These are phyloP conservation scores for Synanceia verrucosa DNA, from an alignment of 2,797 vertebrate species.

Conservation along the genomic window DNA sequence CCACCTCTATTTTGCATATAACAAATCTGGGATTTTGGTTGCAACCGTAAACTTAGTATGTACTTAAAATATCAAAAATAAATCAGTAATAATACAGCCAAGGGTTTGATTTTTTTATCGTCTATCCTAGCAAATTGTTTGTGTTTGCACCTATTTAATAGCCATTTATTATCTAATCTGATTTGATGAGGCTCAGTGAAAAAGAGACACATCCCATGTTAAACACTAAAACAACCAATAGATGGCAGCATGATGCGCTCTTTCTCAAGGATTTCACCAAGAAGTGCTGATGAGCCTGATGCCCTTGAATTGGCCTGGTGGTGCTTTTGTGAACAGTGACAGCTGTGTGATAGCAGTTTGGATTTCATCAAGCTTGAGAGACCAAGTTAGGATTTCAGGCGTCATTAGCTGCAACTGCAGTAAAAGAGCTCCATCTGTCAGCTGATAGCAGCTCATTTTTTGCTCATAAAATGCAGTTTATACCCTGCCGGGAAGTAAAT, in stretches of 20 bases:
- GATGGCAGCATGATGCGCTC: slow-evolving; percentile 63
- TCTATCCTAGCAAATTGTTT: neutral
- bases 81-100: neutral
- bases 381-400: slow-evolving; percentile 41
- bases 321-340: slow-evolving; percentile 44
- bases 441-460: slow-evolving; percentile 16
- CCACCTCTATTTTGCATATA: neutral
- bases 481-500: neutral
- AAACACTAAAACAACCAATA: slow-evolving; percentile 53
- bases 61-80: neutral
- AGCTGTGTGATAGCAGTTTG: slow-evolving; percentile 57
- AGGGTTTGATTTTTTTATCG: neutral
- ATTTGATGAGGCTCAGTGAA: neutral
- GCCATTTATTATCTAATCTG: neutral
- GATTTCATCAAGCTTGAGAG: slow-evolving; percentile 41
- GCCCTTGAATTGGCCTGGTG: slow-evolving; percentile 46
- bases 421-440: slow-evolving; percentile 49
- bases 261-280: neutral
- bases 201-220: neutral
- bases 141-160: neutral
- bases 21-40: neutral
- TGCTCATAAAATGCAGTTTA: slow-evolving; percentile 12
- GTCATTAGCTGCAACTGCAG: slow-evolving; percentile 54
- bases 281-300: neutral
- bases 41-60: neutral